Base-by-base conservation (phyloP, 2,888 invertebrate genomes). In the Yponomeuta malinellus region DNA sequence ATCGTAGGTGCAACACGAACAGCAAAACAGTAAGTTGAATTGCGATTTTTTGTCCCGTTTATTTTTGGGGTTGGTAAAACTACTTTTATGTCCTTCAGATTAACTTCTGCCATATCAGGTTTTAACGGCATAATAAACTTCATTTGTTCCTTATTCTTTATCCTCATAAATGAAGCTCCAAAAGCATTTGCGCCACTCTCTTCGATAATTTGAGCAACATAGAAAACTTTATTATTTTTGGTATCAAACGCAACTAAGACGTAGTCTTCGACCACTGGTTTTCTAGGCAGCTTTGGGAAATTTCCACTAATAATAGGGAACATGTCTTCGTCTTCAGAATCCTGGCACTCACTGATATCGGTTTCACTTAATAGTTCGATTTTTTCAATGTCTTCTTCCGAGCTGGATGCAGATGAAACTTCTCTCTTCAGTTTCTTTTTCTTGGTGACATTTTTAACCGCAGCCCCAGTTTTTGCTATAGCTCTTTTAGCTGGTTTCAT, bases 71-170 rank as follows among this genome's bases (percentile, higher is more conserved):
- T 48, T 23, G 48, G 52, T 12, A 69, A 33, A 52, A 69, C 23
- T 10, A 48, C 8, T 52, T 69, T 69, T 52, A 68, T 69, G 31
- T 69, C 69, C 23, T 48, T 29, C 23, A 52, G 23, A 15, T 69
- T 69, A 10, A 69, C 69, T n/a, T 48, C 3, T 29, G 69, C 48
- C 52, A 69, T 29, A 69, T 69, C 69, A 29, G 69, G 69, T 10
- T 23, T n/a, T n/a, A n/a, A 9, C 29, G 69, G 69, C 23, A 29
- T 48, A 52, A 9, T 9, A 69, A 69, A 48, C 10, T 10, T 29
- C 29, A 65, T 65, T 31, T 65, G 10, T 29, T 65, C 23, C 23
- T 63, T 15, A 63, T n/a, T 68, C 43, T 68, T 37, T 15, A 15
- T 12, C 43, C 12, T 48, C 10, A 15, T 52, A 12, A 29, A 29